Conservation (phyloP, 2,888 invertebrate genomes). For the Physocephala rufipes region DNA sequence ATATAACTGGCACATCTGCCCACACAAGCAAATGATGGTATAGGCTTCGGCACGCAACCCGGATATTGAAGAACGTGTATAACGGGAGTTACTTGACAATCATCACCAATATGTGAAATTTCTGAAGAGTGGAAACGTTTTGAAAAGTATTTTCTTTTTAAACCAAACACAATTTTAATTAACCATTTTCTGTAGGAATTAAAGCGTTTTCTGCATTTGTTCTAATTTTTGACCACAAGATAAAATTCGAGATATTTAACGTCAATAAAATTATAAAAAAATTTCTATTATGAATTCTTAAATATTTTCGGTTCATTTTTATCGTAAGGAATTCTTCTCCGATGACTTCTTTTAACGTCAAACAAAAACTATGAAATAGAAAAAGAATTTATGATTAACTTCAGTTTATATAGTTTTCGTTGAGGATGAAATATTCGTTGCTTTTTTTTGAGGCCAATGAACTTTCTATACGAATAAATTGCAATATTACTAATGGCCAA, state of each 20-base stretch:
- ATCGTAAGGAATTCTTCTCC: too few species aligned
- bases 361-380: slow-evolving; percentile 30
- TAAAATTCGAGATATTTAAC: slow-evolving; percentile 51
- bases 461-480: slow-evolving; percentile 46
- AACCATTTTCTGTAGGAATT: slow-evolving; percentile 54
- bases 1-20: slow-evolving; percentile 92
- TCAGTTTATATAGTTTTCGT: slow-evolving; percentile 38
- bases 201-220: slow-evolving; percentile 49
- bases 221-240: slow-evolving; percentile 48
- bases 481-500: slow-evolving; percentile 39
- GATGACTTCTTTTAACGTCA: background rate
- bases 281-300: slow-evolving; percentile 43
- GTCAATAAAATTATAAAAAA: slow-evolving; percentile 49
- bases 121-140: slow-evolving; percentile 47
- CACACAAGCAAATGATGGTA: slow-evolving; percentile 92
- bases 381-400: slow-evolving; percentile 7
- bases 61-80: slow-evolving; percentile 91
- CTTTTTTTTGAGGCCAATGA: too few species aligned
- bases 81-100: slow-evolving; percentile 90
- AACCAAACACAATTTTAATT: too few species aligned
- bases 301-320: slow-evolving; percentile 50
- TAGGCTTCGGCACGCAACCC: slow-evolving; percentile 91
- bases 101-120: slow-evolving; percentile 69
- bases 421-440: background rate
- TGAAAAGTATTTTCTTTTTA: too few species aligned